These are phyloP conservation scores for Adineta ricciae DNA, from an alignment of 2,888 invertebrate species.

Conservation along the genomic window DNA sequence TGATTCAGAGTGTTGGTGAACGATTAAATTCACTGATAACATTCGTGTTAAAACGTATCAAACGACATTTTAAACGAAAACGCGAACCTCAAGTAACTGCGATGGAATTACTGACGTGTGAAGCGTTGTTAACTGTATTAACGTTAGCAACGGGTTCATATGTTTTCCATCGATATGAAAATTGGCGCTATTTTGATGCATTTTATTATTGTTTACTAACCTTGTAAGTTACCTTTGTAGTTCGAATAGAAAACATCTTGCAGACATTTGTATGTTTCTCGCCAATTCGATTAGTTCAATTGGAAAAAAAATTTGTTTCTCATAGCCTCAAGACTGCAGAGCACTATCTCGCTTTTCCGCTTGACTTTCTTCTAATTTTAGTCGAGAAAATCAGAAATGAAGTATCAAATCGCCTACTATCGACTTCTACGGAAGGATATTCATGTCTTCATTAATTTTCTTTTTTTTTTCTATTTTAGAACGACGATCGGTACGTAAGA, in stretches of 20 bases:
- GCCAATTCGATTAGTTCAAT: too few relatives aligned
- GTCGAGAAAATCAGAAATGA: too few relatives aligned
- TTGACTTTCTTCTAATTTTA: too few relatives aligned
- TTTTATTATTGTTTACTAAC: conserved; percentile 99
- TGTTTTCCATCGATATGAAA: conserved; percentile 83
- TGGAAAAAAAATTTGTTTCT: too few relatives aligned
- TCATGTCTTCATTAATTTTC: not conserved
- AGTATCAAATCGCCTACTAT: not conserved
- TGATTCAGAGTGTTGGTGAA: conserved; percentile 98
- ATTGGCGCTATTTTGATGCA: conserved; percentile 76
- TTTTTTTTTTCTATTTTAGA: not conserved
- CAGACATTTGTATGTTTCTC: too few relatives aligned
- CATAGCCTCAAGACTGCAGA: too few relatives aligned
- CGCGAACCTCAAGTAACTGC: conserved; percentile 25
- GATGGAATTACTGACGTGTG: conserved; percentile 29
- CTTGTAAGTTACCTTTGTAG: conserved; percentile 61
- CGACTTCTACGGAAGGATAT: not conserved
- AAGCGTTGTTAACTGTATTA: conserved; percentile 62
- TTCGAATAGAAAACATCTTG: too few relatives aligned
- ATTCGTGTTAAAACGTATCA: conserved; percentile 75
- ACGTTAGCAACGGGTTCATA: conserved; percentile 87
- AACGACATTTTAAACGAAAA: conserved; percentile 64
- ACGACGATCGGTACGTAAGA: not conserved
- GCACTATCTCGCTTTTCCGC: too few relatives aligned
- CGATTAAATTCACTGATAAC: conserved; percentile 93